Conservation (phyloP, 2,888 invertebrate genomes). For the Nemurella pictetii region DNA sequence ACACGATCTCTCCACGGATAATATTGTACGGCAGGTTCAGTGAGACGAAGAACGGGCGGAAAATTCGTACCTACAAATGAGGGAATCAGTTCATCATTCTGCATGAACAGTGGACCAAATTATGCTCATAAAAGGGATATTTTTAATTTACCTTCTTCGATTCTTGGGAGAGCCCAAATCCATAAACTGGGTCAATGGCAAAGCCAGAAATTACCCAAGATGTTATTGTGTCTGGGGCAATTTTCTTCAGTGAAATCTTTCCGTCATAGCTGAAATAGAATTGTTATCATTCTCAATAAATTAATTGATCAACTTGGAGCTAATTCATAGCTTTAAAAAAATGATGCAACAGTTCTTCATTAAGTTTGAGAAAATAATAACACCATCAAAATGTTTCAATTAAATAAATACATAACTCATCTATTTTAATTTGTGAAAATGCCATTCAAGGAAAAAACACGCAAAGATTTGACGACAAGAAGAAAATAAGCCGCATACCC, state of each 20-base stretch:
- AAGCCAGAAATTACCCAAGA: slow-evolving; percentile 85
- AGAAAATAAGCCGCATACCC: slow-evolving; percentile 57
- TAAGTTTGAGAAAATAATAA: not conserved
- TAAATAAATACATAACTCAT: too few species aligned
- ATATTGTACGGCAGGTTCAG: slow-evolving; percentile 87
- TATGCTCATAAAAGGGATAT: not conserved
- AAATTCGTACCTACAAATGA: slow-evolving; percentile 64
- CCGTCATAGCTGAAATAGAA: slow-evolving; percentile 41
- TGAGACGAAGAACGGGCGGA: slow-evolving; percentile 81
- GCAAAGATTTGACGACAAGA: slow-evolving; percentile 3
- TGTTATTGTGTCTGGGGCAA: slow-evolving; percentile 79
- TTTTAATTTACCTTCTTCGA: slow-evolving; percentile 58
- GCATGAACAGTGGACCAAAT: slow-evolving; percentile 36
- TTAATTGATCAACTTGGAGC: too few species aligned
- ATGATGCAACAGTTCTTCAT: not conserved
- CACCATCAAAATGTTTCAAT: not conserved
- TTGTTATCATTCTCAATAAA: too few species aligned
- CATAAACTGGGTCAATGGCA: slow-evolving; percentile 73
- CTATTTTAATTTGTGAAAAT: too few species aligned
- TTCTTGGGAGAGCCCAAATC: slow-evolving; percentile 73
- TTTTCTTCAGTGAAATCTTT: slow-evolving; percentile 56
- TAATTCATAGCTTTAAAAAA: too few species aligned
- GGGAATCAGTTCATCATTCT: not conserved
- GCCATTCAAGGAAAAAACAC: slow-evolving; percentile 37
- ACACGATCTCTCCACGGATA: slow-evolving; percentile 86